These are phyloP conservation scores for Podabrus alpinus DNA, from an alignment of 2,888 invertebrate species.

Conservation along the genomic window DNA sequence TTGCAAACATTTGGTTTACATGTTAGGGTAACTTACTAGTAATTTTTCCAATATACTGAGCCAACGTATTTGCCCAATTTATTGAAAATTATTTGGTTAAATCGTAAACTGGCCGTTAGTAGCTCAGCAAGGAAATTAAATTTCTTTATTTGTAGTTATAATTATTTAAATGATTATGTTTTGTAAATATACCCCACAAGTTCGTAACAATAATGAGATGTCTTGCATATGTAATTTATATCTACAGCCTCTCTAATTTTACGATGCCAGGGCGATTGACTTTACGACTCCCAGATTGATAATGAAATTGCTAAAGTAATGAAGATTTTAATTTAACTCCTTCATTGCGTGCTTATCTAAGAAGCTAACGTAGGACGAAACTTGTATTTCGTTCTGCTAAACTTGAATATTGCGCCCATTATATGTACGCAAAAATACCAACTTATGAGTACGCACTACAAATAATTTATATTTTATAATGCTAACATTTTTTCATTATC, in stretches of 20 bases:
- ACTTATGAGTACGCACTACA: too few species aligned
- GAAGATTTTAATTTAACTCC: constrained; percentile 42
- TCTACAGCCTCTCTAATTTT: constrained; percentile 31
- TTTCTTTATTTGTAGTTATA: not conserved
- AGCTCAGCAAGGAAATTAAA: not conserved
- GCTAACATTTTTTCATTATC: too few species aligned
- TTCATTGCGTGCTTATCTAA: constrained; percentile 37
- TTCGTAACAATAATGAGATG: constrained; percentile 24
- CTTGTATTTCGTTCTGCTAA: not conserved
- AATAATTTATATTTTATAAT: too few species aligned
- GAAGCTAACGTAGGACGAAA: not conserved
- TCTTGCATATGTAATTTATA: constrained; percentile 28
- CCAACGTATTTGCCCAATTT: not conserved
- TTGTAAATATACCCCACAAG: constrained; percentile 18
- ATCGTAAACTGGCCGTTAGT: not conserved
- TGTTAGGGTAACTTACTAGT: too few species aligned
- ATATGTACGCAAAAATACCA: not conserved
- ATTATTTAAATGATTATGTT: constrained; percentile 18
- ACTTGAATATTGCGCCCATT: not conserved
- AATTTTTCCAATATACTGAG: not conserved
- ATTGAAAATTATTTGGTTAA: not conserved
- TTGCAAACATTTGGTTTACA: too few species aligned
- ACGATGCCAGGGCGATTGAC: constrained; percentile 32
- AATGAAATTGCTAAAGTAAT: constrained; percentile 41
- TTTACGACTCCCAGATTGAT: constrained; percentile 37